phyloP scores from a whole-genome alignment of 2,797 vertebrate genomes.

The Arctocebus calabarensis region DNA sequence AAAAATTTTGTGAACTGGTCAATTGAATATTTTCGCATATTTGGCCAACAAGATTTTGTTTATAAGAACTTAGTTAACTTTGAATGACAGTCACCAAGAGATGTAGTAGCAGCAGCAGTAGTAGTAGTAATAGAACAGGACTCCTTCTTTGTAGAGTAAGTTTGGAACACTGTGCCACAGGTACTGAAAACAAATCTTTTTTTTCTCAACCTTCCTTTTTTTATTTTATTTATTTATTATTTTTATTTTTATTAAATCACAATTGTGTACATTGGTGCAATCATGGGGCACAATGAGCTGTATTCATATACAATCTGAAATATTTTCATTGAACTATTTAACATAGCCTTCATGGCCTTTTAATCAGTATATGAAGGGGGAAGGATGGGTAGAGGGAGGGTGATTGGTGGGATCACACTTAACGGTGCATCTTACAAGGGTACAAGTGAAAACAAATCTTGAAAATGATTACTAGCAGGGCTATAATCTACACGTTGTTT shows the following conservation, averaged over 20 bases:
- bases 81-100: not conserved
- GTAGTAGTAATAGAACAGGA: not conserved
- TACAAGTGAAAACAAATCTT: not conserved
- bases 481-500: not conserved
- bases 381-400: too few species aligned
- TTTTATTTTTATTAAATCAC: too few species aligned
- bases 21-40: not conserved
- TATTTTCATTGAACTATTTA: too few species aligned
- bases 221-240: too few species aligned
- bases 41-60: slow-evolving; percentile 27
- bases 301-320: too few species aligned
- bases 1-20: slow-evolving; percentile 4
- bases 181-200: not conserved
- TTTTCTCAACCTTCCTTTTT: too few species aligned
- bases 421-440: too few species aligned
- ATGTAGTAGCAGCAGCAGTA: not conserved
- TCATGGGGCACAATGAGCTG: too few species aligned
- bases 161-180: not conserved
- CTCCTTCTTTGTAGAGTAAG: not conserved
- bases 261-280: too few species aligned
- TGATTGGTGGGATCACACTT: too few species aligned
- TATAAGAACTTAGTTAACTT: not conserved
- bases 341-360: too few species aligned
- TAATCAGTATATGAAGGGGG: too few species aligned
- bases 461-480: not conserved